phyloP scores from a whole-genome alignment of 1,140 invertebrate genomes.

The Sycophila sp. region DNA sequence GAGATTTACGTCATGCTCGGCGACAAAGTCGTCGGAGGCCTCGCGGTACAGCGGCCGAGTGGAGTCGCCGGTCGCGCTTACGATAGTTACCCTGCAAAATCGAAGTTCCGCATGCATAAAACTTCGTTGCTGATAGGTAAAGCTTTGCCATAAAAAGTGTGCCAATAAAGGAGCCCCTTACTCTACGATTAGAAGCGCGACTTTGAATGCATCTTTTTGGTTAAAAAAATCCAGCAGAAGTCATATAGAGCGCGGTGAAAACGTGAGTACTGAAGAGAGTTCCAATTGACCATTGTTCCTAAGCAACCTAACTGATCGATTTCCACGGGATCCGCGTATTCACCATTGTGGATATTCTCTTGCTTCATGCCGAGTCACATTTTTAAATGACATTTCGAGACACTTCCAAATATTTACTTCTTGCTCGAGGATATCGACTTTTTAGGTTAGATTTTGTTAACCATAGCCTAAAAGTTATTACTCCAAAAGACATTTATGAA shows the following conservation, averaged over 20 bases:
- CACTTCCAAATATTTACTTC: not conserved
- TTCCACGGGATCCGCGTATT: not conserved
- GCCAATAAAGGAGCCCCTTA: no score
- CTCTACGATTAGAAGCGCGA: not conserved
- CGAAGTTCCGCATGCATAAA: not conserved
- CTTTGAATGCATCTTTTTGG: not conserved
- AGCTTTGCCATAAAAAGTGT: no score
- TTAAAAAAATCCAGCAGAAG: not conserved
- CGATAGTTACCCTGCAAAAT: no score
- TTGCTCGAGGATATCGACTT: not conserved
- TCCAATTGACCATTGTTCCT: slow-evolving; percentile 31
- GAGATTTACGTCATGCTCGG: no score
- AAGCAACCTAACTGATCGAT: slow-evolving; percentile 36
- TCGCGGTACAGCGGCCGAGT: no score
- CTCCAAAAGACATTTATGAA: not conserved
- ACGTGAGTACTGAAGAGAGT: slow-evolving; percentile 34
- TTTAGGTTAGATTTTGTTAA: slow-evolving; percentile 35
- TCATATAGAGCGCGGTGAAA: not conserved
- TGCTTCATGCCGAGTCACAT: not conserved
- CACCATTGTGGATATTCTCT: not conserved
- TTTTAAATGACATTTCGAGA: not conserved
- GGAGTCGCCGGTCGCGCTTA: no score
- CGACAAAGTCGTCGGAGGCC: no score
- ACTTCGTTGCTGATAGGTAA: not conserved
- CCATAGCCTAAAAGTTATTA: not conserved